Conservation (phyloP, 2,113 vertebrate genomes). For the Nothocercus nigrocapillus region DNA sequence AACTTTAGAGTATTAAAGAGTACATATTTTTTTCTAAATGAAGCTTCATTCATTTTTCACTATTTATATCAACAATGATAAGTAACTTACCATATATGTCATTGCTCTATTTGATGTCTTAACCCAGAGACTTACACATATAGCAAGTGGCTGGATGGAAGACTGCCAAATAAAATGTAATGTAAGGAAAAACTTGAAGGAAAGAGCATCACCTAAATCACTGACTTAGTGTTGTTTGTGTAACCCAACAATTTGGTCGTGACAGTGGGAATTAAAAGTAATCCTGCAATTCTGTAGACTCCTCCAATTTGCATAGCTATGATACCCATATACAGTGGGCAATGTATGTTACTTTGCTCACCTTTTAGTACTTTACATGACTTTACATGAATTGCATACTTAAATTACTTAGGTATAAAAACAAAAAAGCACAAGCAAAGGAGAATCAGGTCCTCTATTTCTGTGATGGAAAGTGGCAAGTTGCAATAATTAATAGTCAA, state of each 20-base stretch:
- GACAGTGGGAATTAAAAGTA: not conserved
- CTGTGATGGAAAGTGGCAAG: not conserved
- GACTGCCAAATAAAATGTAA: not conserved
- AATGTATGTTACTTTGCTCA: not conserved
- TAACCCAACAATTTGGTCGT: not conserved
- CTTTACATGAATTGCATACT: not conserved
- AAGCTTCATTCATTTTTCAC: not conserved
- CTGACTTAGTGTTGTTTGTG: not conserved
- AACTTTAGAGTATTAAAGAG: not conserved
- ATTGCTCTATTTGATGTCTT: not conserved
- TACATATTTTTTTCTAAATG: not conserved
- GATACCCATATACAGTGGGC: not conserved
- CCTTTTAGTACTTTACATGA: not conserved
- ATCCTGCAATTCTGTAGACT: not conserved
- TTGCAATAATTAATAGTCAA: not conserved
- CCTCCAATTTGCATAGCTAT: slow-evolving; percentile 52
- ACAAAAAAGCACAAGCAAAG: slow-evolving; percentile 6
- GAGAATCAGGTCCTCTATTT: not conserved
- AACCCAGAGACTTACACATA: not conserved
- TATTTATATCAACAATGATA: not conserved
- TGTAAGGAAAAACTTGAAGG: not conserved
- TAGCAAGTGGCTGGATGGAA: not conserved
- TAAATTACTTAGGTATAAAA: not conserved
- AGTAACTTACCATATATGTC: not conserved
- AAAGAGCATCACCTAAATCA: slow-evolving; percentile 4